Base-by-base conservation (phyloP, 2,888 invertebrate species). In the Rapana venosa region DNA sequence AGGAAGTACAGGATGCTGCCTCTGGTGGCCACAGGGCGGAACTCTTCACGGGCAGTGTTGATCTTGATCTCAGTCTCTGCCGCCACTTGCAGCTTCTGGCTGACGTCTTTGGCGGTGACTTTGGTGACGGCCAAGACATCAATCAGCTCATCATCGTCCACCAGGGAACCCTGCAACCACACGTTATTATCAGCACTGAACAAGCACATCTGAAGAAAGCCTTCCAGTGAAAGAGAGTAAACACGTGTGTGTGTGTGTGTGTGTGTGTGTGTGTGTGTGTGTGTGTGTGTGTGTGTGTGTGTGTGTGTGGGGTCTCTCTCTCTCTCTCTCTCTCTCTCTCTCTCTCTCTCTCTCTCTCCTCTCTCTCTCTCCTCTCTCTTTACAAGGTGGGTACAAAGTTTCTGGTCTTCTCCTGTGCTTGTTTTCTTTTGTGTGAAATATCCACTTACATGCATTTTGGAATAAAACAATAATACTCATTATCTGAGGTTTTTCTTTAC, bases 1-100 rank as follows among this genome's bases (percentile, higher is more conserved):
- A 96, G 93, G 94, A 96, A 96, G 92, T 96, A 96, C 87, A 96
- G 93, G 91, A 96, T 96, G 90, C 95, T 95, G 87, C 96, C 96
- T 58, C 96, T 92, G 8, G 96, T 94, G 11, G 96, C 96, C 26
- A 96, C 96, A 22, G 96, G 95, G 47, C 96, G 93, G 94, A 95
- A 96, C 93, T 96, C 96, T 92, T 96, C 96, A 88, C 96, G 94
- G 8, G 96, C 96, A 11, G 94, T 92, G 91, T 95, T 96, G 89
- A 96, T 96, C 92, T 96, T 96, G 35, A 94, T 93, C 92, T 96
- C 95, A 11, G 96, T 96, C 91, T 96, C 96, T 5, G 95, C 96
- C 20, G 96, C 96, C 20, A 94, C 95, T 91, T 95, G 94, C 56
- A 96, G 94, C 90, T 96, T 96, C 93, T 96, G 95, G 47, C 94